A percentile compares a stretch with the other conserved stretches of the same genome.
Evolutionary conservation across 2,113 vertebrate species (phyloP).

Genomic region (Ploceus nigricollis): DNA sequence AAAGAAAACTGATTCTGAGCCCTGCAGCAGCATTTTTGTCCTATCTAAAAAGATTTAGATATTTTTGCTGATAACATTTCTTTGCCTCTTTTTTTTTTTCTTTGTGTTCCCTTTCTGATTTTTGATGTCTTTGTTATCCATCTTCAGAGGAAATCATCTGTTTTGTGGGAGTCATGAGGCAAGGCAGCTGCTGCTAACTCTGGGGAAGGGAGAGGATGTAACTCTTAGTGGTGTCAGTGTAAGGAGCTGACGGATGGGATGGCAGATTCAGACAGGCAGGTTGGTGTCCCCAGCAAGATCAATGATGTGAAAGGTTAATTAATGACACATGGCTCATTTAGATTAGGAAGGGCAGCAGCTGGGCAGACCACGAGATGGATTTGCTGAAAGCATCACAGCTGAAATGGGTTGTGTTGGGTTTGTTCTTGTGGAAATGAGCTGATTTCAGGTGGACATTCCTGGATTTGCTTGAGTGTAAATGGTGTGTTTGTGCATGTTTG

Average conservation of each 20-base stretch:
- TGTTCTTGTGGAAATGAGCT: not conserved
- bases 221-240: not conserved
- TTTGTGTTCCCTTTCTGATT: not conserved
- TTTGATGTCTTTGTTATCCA: not conserved
- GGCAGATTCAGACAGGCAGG: not conserved
- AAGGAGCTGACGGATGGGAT: not conserved
- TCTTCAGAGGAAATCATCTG: not conserved
- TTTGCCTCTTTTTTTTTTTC: not conserved
- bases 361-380: not conserved
- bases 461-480: not conserved
- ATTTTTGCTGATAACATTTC: not conserved
- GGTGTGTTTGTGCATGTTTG: not conserved
- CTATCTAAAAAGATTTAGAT: not conserved
- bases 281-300: not conserved
- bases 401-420: not conserved
- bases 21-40: not conserved
- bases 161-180: not conserved
- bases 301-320: constrained; percentile 5
- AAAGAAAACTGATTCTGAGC: not conserved
- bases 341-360: not conserved
- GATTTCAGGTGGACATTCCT: not conserved
- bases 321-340: not conserved
- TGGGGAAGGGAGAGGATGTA: not conserved
- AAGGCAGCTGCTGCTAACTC: not conserved
- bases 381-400: not conserved